Conservation (phyloP, 2,113 vertebrate genomes). For the Syngnathus scovelli region DNA sequence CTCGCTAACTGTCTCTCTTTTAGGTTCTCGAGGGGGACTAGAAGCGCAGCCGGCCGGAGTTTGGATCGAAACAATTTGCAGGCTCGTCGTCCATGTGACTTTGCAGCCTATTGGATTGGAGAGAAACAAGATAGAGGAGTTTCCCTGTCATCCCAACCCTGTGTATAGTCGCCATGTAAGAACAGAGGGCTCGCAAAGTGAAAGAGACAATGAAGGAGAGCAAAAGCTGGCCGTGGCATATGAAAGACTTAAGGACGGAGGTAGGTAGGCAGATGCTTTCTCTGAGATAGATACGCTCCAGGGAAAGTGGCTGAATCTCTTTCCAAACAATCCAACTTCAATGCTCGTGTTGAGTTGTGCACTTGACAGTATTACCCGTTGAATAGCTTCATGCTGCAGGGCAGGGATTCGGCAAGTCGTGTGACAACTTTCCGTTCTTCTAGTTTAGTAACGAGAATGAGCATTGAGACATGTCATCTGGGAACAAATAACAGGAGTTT, state of each 20-base stretch:
- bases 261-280: conserved; percentile 47
- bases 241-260: conserved; percentile 75
- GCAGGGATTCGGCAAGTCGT: too few species aligned
- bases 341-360: too few species aligned
- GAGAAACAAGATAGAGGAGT: conserved; percentile 1
- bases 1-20: neutral
- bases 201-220: conserved; percentile 61
- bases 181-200: neutral
- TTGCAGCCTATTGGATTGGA: conserved; percentile 30
- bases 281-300: too few species aligned
- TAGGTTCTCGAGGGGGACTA: neutral
- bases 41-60: neutral
- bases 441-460: too few species aligned
- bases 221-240: conserved; percentile 77
- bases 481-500: too few species aligned
- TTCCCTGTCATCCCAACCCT: conserved; percentile 6
- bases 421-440: too few species aligned
- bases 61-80: neutral
- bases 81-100: neutral
- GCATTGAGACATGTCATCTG: too few species aligned
- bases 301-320: too few species aligned
- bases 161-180: conserved; percentile 33
- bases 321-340: too few species aligned
- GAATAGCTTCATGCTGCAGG: too few species aligned
- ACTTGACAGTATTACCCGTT: too few species aligned